Percentiles rank a stretch among this genome's conserved stretches.
These are phyloP conservation scores for Columba livia DNA, from an alignment of 2,113 vertebrate species.

Conservation along the genomic window DNA sequence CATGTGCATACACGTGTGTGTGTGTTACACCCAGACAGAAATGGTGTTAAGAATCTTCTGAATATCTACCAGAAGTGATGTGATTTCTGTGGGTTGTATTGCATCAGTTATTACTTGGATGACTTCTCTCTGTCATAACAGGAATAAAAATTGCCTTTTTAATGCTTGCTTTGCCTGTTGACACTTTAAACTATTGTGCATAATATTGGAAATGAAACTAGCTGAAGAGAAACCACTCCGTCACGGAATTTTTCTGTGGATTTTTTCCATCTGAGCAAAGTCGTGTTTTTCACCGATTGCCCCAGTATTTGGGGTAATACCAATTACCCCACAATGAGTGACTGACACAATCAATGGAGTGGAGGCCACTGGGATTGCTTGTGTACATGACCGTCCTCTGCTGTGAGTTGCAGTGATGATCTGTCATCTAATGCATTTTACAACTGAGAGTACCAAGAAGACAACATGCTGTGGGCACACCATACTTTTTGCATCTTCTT, in stretches of 20 bases:
- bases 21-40: background rate
- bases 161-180: background rate
- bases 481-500: background rate
- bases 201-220: background rate
- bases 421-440: background rate
- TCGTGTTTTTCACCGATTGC: background rate
- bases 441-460: background rate
- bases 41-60: background rate
- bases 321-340: background rate
- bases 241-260: background rate
- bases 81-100: background rate
- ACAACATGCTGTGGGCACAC: background rate
- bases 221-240: background rate
- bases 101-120: background rate
- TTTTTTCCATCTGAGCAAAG: background rate
- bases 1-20: background rate
- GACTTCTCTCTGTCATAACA: background rate
- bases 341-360: background rate
- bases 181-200: background rate
- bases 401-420: background rate
- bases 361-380: background rate
- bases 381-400: background rate
- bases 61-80: background rate
- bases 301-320: background rate
- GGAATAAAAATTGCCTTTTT: conserved; percentile 13